A percentile compares a stretch with the other conserved stretches of the same genome.
These are phyloP conservation scores for Peucedramus taeniatus DNA, from an alignment of 2,113 vertebrate genomes.

Conservation along the genomic window DNA sequence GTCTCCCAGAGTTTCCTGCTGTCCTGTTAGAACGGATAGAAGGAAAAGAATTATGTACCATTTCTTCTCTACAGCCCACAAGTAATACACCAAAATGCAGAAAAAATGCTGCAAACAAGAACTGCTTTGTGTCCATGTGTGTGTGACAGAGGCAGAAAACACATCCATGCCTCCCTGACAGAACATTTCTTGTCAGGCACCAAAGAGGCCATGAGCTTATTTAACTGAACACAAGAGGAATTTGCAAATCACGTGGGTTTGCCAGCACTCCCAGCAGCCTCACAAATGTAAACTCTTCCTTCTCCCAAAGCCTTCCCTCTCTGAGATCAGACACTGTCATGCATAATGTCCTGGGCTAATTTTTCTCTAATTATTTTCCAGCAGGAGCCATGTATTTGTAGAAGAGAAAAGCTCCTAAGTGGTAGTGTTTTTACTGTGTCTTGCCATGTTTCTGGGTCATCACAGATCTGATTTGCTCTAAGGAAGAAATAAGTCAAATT, in stretches of 20 bases:
- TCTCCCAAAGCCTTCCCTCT: not conserved
- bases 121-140: not conserved
- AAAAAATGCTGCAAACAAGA: not conserved
- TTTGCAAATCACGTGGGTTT: not conserved
- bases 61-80: not conserved
- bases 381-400: not conserved
- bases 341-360: not conserved
- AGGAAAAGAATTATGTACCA: not conserved
- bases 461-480: not conserved
- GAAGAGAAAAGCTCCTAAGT: not conserved
- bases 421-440: not conserved
- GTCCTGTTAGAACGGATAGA: not conserved
- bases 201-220: conserved; percentile 12
- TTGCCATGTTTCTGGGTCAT: not conserved
- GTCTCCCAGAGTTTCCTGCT: not conserved
- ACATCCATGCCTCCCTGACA: not conserved
- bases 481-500: not conserved
- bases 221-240: conserved; percentile 8
- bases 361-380: not conserved
- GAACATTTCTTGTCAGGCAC: conserved; percentile 16
- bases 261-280: not conserved
- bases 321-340: not conserved
- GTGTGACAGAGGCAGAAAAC: not conserved
- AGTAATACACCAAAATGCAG: not conserved
- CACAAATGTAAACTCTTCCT: conserved; percentile 7